Conservation (phyloP, 2,113 vertebrate genomes). For the Grammomys surdaster region DNA sequence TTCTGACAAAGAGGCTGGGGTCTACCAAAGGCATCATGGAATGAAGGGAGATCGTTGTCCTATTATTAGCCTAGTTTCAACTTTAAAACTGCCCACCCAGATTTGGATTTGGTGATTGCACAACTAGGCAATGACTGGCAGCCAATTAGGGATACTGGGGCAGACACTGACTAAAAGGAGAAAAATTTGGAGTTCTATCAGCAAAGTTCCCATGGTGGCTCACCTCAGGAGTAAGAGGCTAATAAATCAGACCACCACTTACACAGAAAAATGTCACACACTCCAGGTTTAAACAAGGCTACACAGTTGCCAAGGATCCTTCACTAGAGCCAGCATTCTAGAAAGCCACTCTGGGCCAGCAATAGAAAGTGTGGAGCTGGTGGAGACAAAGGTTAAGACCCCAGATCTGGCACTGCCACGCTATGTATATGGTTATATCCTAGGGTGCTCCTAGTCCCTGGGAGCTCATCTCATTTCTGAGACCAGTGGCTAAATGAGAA, state of each 20-base stretch:
- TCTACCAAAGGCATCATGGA: not conserved
- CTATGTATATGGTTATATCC: not conserved
- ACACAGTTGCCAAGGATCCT: not conserved
- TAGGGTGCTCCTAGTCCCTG: not conserved
- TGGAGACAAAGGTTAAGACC: not conserved
- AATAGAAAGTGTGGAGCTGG: not conserved
- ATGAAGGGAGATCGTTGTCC: rapidly evolving
- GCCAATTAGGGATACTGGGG: not conserved
- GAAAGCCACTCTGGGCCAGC: not conserved
- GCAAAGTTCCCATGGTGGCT: not conserved
- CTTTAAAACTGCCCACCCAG: not conserved
- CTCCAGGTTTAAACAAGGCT: not conserved
- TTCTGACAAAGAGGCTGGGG: not conserved
- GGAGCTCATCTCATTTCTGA: not conserved
- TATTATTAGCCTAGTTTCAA: not conserved
- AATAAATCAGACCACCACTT: not conserved
- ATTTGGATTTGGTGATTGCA: not conserved
- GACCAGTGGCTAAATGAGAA: not conserved
- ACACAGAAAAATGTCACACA: not conserved
- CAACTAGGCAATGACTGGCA: not conserved
- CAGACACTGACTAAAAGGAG: not conserved
- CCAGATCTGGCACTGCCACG: not conserved
- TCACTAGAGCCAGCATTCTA: not conserved
- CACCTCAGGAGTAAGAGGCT: not conserved
- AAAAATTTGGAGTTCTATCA: not conserved